These are phyloP conservation scores for Uria aalge DNA, from an alignment of 2,113 vertebrate genomes.

Conservation along the genomic window DNA sequence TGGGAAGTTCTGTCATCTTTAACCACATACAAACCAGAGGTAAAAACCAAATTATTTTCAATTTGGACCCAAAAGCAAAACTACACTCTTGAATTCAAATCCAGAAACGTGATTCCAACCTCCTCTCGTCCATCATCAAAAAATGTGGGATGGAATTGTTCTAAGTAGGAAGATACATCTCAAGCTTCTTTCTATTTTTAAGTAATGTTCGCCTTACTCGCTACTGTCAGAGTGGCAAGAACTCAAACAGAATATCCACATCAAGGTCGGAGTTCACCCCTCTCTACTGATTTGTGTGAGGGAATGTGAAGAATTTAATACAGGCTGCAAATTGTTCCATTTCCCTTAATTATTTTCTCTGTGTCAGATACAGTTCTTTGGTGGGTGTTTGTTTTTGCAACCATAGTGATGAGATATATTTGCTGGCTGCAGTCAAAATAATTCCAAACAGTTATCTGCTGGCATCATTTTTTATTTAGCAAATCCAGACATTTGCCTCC, in stretches of 20 bases:
- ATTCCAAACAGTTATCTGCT: conserved; percentile 59
- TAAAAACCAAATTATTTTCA: neutral
- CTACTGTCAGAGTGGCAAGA: neutral
- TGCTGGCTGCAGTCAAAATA: conserved; percentile 50
- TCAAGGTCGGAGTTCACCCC: neutral
- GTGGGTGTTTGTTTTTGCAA: conserved; percentile 63
- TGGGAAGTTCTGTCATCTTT: neutral
- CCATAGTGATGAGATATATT: conserved; percentile 67
- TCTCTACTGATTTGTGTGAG: neutral
- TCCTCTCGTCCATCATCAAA: neutral
- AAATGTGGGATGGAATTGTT: neutral
- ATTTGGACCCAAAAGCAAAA: neutral
- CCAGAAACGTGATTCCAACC: neutral
- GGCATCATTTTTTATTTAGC: neutral
- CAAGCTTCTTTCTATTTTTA: conserved; percentile 17
- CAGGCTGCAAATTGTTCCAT: conserved; percentile 36
- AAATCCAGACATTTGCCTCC: conserved; percentile 16
- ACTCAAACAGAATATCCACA: neutral
- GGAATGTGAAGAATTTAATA: conserved; percentile 26
- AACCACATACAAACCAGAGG: neutral
- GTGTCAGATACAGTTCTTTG: conserved; percentile 2
- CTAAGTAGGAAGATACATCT: neutral
- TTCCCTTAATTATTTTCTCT: conserved; percentile 59
- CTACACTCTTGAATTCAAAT: neutral
- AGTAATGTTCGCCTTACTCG: neutral